Base-by-base conservation (phyloP, 1,140 invertebrate genomes). In the Caenorhabditis briggsae region DNA sequence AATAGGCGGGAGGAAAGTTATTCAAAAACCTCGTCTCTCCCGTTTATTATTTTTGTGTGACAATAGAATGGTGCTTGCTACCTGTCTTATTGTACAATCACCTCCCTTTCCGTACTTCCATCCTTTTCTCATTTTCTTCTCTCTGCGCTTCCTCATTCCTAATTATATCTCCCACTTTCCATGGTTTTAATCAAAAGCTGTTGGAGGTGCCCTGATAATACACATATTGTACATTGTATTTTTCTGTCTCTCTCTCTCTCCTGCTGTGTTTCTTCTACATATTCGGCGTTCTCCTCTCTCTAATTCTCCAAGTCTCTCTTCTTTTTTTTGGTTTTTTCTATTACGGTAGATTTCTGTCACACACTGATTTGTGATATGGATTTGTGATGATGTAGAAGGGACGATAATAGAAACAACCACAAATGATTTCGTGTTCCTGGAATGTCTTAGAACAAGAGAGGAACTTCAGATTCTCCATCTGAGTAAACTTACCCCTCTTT, bases 121-220 rank as follows among this genome's bases (percentile, higher is more conserved):
- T 48, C n/a, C 53, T 48, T 78, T 78, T 78, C 70, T 78, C 46
- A 50, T 78, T 78, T 78, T 78, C 41, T 9, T 78, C n/a, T 18
- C 11, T 78, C 70, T 78, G 70, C 46, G 70, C 50, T 2, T 78
- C 46, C 20, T 53, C n/a, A 78, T 78, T 50, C 18, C 7, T n/a
- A 16, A 43, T 46, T 70, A 46, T 70, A 43, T 70, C 5, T 70
- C 64, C 20, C 20, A 9, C 11, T 50, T n/a, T 78, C 20, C 70
- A 78, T 78, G 23, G 70, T 78, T 78, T 78, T 78, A 78, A 78
- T 78, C 70, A 78, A 78, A 78, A 78, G 46, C 70, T 78, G 43
- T 23, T 23, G 70, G 46, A 53, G 46, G 43, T 25, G 33, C 33
- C 33, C 33, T 78, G 70, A 78, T 78, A 78, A 78, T 78, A 78